A percentile compares a stretch with the other conserved stretches of the same genome.
Evolutionary conservation across 2,797 vertebrate species (phyloP).

Genomic region (Siniperca undulata): DNA sequence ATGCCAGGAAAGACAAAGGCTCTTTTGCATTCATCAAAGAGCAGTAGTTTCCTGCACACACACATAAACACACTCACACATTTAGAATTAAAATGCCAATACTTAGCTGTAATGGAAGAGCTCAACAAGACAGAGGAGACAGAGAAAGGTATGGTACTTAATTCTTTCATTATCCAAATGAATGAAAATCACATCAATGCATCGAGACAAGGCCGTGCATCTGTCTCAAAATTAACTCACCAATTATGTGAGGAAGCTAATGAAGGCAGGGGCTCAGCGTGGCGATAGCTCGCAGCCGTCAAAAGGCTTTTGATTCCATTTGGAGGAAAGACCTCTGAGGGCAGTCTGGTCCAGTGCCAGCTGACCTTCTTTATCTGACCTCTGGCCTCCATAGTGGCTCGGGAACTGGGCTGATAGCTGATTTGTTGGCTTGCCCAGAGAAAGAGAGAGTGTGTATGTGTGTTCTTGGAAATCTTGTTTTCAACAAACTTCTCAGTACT

Average conservation of each 20-base stretch:
- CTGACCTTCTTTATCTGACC: constrained; percentile 71
- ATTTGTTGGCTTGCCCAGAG: constrained; percentile 85
- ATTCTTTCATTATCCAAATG: constrained; percentile 79
- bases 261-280: constrained; percentile 50
- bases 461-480: constrained; percentile 31
- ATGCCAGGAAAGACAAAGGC: constrained; percentile 71
- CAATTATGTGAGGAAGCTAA: constrained; percentile 66
- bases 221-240: constrained; percentile 72
- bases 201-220: constrained; percentile 65
- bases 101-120: constrained; percentile 70
- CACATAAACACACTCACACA: constrained; percentile 34
- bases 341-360: constrained; percentile 61
- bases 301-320: constrained; percentile 70
- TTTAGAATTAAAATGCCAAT: constrained; percentile 81
- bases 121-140: constrained; percentile 60
- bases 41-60: constrained; percentile 62
- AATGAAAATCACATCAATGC: constrained; percentile 74
- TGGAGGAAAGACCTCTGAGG: constrained; percentile 54
- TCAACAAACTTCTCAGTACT: constrained; percentile 34
- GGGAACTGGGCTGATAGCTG: constrained; percentile 84
- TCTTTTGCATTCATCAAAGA: constrained; percentile 62
- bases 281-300: constrained; percentile 46
- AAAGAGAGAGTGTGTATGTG: constrained; percentile 10
- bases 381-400: constrained; percentile 56
- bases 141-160: constrained; percentile 56